Percentiles rank a stretch among this genome's conserved stretches.
These are phyloP conservation scores for Acrocephalus kingi DNA, from an alignment of 2,113 vertebrate genomes.

Conservation along the genomic window DNA sequence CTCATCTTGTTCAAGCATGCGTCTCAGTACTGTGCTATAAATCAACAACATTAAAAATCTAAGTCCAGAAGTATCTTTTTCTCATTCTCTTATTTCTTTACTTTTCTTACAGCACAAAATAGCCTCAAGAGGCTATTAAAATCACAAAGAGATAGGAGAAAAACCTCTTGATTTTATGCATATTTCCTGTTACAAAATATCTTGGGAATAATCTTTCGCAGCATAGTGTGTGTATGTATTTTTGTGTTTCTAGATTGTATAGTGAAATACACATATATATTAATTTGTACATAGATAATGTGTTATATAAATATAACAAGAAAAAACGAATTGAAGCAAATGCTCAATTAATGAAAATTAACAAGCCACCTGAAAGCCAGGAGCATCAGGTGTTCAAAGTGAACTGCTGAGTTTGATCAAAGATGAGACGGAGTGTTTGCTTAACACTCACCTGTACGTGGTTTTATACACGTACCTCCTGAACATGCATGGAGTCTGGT, in stretches of 20 bases:
- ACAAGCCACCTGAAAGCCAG: background rate
- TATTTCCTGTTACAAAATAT: background rate
- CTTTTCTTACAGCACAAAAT: background rate
- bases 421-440: background rate
- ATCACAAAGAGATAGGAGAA: background rate
- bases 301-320: background rate
- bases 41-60: background rate
- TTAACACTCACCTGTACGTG: background rate
- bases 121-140: background rate
- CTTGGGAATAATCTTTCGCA: background rate
- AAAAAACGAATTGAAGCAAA: background rate
- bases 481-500: accelerated
- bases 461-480: background rate
- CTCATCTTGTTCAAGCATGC: background rate
- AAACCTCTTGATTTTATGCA: background rate
- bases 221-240: background rate
- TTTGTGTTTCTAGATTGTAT: background rate
- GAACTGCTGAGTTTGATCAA: background rate
- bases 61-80: background rate
- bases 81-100: background rate
- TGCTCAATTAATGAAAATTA: background rate
- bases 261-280: background rate
- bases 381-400: background rate
- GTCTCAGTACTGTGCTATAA: background rate
- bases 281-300: background rate